These are phyloP conservation scores for Apistogramma diplotaenia DNA, from an alignment of 2,113 vertebrate genomes.

Conservation along the genomic window DNA sequence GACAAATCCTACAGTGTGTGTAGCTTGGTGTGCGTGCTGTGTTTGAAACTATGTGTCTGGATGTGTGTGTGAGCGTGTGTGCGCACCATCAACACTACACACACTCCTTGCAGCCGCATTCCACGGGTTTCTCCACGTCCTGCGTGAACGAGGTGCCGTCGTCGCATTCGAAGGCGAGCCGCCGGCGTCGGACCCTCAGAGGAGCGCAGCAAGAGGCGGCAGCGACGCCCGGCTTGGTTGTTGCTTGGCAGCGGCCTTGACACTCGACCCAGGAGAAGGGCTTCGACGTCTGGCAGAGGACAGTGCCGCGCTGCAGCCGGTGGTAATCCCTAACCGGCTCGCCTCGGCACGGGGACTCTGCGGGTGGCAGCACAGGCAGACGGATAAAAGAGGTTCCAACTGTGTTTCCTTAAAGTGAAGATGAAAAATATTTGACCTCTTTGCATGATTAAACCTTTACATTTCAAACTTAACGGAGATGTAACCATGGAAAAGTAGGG, in stretches of 20 bases:
- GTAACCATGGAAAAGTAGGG: too few species aligned
- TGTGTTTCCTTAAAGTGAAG: not conserved
- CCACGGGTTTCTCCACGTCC: conserved; percentile 94
- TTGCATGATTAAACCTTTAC: not conserved
- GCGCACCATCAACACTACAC: conserved; percentile 70
- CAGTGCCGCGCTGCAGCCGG: conserved; percentile 88
- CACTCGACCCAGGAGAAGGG: conserved; percentile 93
- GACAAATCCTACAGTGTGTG: conserved; percentile 35
- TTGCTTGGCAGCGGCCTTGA: conserved; percentile 77
- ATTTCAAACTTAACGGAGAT: not conserved
- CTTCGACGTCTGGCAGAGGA: conserved; percentile 92
- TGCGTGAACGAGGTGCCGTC: conserved; percentile 91
- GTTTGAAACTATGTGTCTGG: not conserved
- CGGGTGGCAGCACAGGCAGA: not conserved
- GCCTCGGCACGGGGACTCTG: conserved; percentile 86
- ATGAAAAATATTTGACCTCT: not conserved
- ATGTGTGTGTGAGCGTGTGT: not conserved
- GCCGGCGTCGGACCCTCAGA: conserved; percentile 85
- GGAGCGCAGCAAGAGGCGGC: conserved; percentile 79
- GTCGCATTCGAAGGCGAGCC: conserved; percentile 90
- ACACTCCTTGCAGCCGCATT: conserved; percentile 92
- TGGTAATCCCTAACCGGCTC: conserved; percentile 88
- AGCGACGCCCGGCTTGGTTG: not conserved
- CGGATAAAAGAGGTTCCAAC: not conserved
- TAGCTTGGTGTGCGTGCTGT: conserved; percentile 4